phyloP scores from a whole-genome alignment of 2,888 invertebrate species.

The Plutella xylostella region DNA sequence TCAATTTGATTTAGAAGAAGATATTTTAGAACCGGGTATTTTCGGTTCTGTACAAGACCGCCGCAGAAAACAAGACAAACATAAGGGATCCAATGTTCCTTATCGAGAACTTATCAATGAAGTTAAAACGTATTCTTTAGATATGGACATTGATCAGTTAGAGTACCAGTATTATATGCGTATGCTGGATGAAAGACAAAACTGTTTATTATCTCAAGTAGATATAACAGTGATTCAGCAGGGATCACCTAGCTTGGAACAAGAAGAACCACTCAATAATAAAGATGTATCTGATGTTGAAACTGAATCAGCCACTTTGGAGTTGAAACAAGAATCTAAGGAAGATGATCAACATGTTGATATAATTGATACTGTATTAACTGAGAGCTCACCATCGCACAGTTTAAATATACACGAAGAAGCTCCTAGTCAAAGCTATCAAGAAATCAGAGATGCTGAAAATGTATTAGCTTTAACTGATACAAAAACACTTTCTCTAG shows the following conservation, averaged over 20 bases:
- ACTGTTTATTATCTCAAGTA: neutral
- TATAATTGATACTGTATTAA: neutral
- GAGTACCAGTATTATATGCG: constrained; percentile 41
- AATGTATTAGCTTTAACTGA: constrained; percentile 21
- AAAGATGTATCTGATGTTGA: constrained; percentile 12
- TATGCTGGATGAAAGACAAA: constrained; percentile 22
- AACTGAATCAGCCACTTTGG: neutral
- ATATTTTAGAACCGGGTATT: constrained; percentile 63
- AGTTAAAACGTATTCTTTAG: constrained; percentile 43
- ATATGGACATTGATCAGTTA: constrained; percentile 38
- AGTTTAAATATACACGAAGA: too few species aligned
- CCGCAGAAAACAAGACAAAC: constrained; percentile 26
- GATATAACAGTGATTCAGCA: too few species aligned
- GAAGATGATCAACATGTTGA: neutral
- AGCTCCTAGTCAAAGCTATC: constrained; percentile 20
- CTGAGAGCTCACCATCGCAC: too few species aligned
- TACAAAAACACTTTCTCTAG: neutral
- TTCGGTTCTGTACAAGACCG: constrained; percentile 74
- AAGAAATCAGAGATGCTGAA: constrained; percentile 34
- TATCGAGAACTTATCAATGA: constrained; percentile 45
- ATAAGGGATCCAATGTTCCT: constrained; percentile 24
- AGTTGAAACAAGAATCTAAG: neutral
- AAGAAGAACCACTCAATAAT: neutral
- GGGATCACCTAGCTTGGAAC: too few species aligned
- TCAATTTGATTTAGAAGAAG: constrained; percentile 29